Conservation (phyloP, 2,888 invertebrate species). For the Brenthis hecate region DNA sequence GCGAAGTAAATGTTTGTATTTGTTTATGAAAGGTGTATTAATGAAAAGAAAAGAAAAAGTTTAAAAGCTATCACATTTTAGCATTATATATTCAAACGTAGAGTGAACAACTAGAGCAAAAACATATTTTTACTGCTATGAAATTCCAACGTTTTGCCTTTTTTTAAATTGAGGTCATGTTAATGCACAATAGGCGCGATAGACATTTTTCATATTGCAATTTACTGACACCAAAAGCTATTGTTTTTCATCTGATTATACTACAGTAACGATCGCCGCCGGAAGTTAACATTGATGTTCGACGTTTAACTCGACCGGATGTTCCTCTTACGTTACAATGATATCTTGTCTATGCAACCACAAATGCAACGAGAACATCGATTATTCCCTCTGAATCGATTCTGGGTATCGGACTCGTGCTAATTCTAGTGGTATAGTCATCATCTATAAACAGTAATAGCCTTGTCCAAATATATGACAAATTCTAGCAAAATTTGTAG, state of each 20-base stretch:
- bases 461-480: not conserved
- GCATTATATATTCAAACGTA: too few relatives aligned
- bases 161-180: too few relatives aligned
- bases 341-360: slow-evolving; percentile 14
- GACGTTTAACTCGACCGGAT: slow-evolving; percentile 28
- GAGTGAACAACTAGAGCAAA: not conserved
- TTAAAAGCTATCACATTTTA: too few relatives aligned
- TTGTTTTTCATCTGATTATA: slow-evolving; percentile 22
- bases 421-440: slow-evolving; percentile 10
- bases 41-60: too few relatives aligned
- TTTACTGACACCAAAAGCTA: not conserved
- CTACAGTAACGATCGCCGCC: slow-evolving; percentile 19
- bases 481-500: not conserved
- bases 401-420: not conserved
- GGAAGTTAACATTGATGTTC: slow-evolving; percentile 25
- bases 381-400: slow-evolving; percentile 19
- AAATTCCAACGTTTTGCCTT: not conserved
- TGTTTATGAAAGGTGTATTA: too few relatives aligned
- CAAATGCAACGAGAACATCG: slow-evolving; percentile 11
- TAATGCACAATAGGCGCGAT: too few relatives aligned
- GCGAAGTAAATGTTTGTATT: too few relatives aligned
- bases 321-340: slow-evolving; percentile 21
- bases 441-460: not conserved
- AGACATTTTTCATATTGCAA: not conserved
- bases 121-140: not conserved